Base-by-base conservation (phyloP, 2,113 vertebrate genomes). In the Neotragus pygmaeus region DNA sequence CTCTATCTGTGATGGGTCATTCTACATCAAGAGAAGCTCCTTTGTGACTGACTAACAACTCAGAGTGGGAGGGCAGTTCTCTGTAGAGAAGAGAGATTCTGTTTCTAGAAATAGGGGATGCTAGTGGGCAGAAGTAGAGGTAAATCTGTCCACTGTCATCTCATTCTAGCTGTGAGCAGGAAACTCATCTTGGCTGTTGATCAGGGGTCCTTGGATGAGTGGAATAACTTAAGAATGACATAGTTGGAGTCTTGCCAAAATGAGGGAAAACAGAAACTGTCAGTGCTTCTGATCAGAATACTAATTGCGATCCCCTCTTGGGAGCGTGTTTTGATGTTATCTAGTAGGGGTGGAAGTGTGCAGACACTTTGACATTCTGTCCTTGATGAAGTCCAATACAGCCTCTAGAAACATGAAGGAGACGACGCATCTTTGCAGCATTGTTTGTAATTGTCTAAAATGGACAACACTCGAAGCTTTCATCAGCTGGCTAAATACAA, bases 391-490 rank as follows among this genome's bases (percentile, higher is more conserved):
- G 27, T 77, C n/a, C 43, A 86, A 16, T 49, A 2, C 2, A 83
- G 89, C 21, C 81, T 55, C 39, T 53, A 73, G 78, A 96, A 96
- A 62, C 55, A 78, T 7, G 51, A 27, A 17, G 36, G 80, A 60
- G 36, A 70, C 1, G 36, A 70, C 1, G 27, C 5, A 88, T 95
- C 77, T 81, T 93, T 84, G 51, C 19, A 84, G 75, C 58, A 25
- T 45, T 75, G 28, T 81, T 90, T 84, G 17, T 94, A 77, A 90
- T 86, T 14, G 14, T 47, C 45, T 83, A 90, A 92, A 95, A 45
- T 70, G 36, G 45, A 87, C 95, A 96, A 90, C 7, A 89, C 17
- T 43, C 39, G 64, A 96, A 86, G 28, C 16, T 92, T 95, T 96
- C 4, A 64, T 80, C 51, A 23, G 21, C 49, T 73, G 62, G 28